Conservation (phyloP, 2,113 vertebrate species). For the Carassius gibelio region DNA sequence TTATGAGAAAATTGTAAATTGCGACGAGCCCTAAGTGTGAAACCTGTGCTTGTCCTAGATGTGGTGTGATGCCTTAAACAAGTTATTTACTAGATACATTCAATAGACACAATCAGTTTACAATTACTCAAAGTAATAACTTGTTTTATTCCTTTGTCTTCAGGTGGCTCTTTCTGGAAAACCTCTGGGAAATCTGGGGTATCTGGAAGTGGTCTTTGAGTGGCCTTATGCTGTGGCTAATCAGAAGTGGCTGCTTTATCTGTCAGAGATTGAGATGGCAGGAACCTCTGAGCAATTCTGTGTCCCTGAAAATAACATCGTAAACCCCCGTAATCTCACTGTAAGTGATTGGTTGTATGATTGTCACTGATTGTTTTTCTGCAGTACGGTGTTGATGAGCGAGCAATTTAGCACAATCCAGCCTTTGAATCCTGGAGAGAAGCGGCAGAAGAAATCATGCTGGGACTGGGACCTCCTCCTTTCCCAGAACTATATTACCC, state of each 20-base stretch:
- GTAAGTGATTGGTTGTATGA: slow-evolving; percentile 65
- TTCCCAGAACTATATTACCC: slow-evolving; percentile 9
- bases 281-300: slow-evolving; percentile 73
- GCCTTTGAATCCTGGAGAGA: slow-evolving; percentile 1
- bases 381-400: neutral
- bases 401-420: neutral
- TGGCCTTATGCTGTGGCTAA: slow-evolving; percentile 87
- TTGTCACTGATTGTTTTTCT: neutral
- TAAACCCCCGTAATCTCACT: slow-evolving; percentile 81
- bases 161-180: slow-evolving; percentile 79
- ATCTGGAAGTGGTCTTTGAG: slow-evolving; percentile 80
- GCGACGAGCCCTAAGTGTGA: too few relatives aligned
- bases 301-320: slow-evolving; percentile 68
- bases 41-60: too few relatives aligned
- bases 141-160: neutral
- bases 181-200: slow-evolving; percentile 74
- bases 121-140: neutral
- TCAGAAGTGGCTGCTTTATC: slow-evolving; percentile 92
- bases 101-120: neutral
- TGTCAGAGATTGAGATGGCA: slow-evolving; percentile 77
- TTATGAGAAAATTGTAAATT: too few relatives aligned
- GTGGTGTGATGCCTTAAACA: too few relatives aligned
- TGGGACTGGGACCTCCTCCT: slow-evolving; percentile 19
- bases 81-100: too few relatives aligned
- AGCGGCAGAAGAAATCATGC: slow-evolving; percentile 2